These are phyloP conservation scores for Neomonachus schauinslandi DNA, from an alignment of 2,113 vertebrate species.

Conservation along the genomic window DNA sequence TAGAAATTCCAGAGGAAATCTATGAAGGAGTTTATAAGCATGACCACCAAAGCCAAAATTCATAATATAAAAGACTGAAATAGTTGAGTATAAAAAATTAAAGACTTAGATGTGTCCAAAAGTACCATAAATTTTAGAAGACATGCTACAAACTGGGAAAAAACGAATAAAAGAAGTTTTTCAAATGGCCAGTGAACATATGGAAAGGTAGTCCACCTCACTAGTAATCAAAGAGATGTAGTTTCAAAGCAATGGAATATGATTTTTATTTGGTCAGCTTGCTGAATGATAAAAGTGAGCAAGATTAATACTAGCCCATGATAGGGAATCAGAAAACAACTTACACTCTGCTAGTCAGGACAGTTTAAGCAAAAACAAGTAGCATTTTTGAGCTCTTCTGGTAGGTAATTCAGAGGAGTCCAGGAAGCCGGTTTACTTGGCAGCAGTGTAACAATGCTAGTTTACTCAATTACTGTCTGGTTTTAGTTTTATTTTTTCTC, in stretches of 20 bases:
- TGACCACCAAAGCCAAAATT: background rate
- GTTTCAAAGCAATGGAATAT: background rate
- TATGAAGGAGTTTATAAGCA: background rate
- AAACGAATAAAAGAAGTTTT: background rate
- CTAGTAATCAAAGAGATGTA: background rate
- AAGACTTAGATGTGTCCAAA: background rate
- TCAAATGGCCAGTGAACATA: background rate
- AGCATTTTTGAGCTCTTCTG: background rate
- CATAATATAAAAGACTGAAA: background rate
- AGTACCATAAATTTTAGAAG: background rate
- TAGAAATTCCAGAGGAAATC: background rate
- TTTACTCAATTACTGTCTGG: background rate
- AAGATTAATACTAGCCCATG: background rate
- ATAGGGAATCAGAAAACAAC: background rate
- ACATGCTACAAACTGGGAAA: background rate
- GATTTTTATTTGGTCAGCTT: background rate
- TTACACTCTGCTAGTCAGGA: background rate
- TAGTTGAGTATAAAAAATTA: background rate
- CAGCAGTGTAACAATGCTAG: background rate
- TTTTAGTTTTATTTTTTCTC: slow-evolving; percentile 33
- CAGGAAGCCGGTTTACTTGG: background rate
- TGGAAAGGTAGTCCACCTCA: background rate
- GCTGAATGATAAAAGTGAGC: background rate
- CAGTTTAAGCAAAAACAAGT: background rate
- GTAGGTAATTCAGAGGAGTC: background rate